Conservation (phyloP, 2,113 vertebrate genomes). For the Chlamydotis undulata region DNA sequence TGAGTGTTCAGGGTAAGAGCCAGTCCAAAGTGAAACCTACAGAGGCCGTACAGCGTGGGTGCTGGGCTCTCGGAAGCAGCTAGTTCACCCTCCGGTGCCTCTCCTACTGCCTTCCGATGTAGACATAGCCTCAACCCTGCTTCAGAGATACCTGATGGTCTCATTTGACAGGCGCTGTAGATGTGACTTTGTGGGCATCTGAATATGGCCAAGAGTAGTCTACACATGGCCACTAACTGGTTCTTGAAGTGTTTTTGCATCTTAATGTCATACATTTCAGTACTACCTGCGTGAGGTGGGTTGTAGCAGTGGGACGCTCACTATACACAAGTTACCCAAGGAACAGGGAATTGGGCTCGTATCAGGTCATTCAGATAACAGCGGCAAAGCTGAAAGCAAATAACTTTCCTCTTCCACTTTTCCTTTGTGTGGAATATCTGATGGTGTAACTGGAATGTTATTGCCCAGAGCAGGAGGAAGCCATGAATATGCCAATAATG, state of each 20-base stretch:
- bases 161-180: not conserved
- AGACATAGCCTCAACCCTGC: rapidly evolving
- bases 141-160: not conserved
- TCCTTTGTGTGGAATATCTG: not conserved
- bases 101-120: rapidly evolving
- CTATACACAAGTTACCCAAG: not conserved
- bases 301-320: rapidly evolving
- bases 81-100: rapidly evolving
- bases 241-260: not conserved
- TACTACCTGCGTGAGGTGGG: not conserved
- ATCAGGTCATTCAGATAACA: not conserved
- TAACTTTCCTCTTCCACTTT: not conserved
- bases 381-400: not conserved
- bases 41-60: rapidly evolving
- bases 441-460: not conserved
- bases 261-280: not conserved
- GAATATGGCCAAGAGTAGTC: not conserved
- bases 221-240: not conserved
- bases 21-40: not conserved
- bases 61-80: not conserved
- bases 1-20: not conserved
- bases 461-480: not conserved
- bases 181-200: not conserved
- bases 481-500: not conserved
- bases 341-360: not conserved